Percentiles rank a stretch among this genome's conserved stretches.
Conservation (phyloP, 2,113 vertebrate genomes). For the Machaerirhynchus nigripectus region DNA sequence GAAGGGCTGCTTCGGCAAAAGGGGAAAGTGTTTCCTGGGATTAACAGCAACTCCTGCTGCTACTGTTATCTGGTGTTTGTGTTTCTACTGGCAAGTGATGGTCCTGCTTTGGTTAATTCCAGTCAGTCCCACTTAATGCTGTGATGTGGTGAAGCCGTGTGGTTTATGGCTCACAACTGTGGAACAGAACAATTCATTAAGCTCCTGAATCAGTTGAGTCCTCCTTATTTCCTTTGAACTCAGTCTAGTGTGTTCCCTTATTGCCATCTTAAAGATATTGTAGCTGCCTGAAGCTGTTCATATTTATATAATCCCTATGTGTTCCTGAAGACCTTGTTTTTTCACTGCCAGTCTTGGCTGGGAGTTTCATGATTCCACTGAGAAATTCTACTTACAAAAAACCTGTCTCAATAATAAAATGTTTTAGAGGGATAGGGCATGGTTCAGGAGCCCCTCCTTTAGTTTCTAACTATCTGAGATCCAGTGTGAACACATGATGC, state of each 20-base stretch:
- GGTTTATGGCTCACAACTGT: not conserved
- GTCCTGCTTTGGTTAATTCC: slow-evolving; percentile 10
- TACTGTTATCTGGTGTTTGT: not conserved
- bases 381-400: not conserved
- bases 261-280: not conserved
- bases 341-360: not conserved
- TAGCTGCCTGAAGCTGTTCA: not conserved
- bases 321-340: not conserved
- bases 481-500: not conserved
- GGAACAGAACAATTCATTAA: not conserved
- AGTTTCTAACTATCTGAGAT: not conserved
- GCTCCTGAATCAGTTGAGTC: not conserved
- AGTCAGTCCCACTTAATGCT: not conserved
- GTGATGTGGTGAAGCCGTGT: not conserved
- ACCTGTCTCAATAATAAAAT: not conserved
- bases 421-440: not conserved
- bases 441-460: not conserved
- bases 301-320: not conserved
- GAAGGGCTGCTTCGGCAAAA: slow-evolving; percentile 1
- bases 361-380: not conserved
- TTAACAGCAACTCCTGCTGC: not conserved
- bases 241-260: not conserved
- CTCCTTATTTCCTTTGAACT: not conserved
- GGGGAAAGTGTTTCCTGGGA: not conserved
- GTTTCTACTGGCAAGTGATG: not conserved